These are phyloP conservation scores for Leptopilina syphax DNA, from an alignment of 2,888 invertebrate species.

Conservation along the genomic window DNA sequence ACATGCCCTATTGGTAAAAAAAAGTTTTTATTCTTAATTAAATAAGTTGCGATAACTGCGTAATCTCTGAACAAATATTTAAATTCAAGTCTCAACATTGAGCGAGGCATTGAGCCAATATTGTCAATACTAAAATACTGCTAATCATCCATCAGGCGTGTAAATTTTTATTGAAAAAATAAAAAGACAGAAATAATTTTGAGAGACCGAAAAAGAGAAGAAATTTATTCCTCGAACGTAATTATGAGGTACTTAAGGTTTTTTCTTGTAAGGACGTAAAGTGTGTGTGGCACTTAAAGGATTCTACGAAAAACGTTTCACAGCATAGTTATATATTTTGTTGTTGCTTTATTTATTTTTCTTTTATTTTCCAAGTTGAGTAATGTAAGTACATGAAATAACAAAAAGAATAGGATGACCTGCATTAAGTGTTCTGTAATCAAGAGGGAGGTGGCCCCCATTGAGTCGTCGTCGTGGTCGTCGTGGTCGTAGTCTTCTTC, in stretches of 20 bases:
- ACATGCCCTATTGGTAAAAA: no score
- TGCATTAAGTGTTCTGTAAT: conserved; percentile 38
- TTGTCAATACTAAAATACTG: no score
- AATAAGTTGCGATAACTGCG: no score
- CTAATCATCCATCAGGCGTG: conserved; percentile 17
- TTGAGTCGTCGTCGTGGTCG: not conserved
- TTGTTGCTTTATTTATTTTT: no score
- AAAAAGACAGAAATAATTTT: conserved; percentile 19
- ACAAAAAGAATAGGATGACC: conserved; percentile 31
- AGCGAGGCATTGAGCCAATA: no score
- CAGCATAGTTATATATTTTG: conserved; percentile 22
- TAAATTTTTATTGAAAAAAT: conserved; percentile 12
- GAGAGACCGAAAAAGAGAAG: not conserved
- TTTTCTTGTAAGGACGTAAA: conserved; percentile 34
- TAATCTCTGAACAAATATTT: no score
- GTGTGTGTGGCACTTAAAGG: conserved; percentile 29
- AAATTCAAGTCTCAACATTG: no score
- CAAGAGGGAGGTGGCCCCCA: conserved; percentile 22
- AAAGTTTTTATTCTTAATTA: no score
- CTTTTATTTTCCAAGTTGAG: not conserved
- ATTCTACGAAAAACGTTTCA: conserved; percentile 22
- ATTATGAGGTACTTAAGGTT: conserved; percentile 22
- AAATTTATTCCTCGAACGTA: conserved; percentile 22
- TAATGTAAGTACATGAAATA: conserved; percentile 30
- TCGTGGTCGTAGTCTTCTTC: not conserved